Evolutionary conservation across 2,797 vertebrate species (phyloP).

Genomic region (Enteromius paludinosus): DNA sequence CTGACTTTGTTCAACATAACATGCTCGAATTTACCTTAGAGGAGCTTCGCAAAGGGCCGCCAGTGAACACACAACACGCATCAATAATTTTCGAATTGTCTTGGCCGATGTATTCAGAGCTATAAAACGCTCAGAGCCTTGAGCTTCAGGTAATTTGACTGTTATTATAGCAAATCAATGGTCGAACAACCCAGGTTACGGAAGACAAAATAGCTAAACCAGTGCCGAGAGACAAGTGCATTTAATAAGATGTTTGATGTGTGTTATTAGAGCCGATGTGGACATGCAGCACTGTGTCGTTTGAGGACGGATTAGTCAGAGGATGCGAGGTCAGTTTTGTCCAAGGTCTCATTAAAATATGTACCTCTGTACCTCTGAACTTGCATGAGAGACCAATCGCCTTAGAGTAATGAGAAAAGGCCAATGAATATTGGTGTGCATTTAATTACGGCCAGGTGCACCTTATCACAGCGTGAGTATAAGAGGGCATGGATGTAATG

Average conservation of each 20-base stretch:
- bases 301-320: slow-evolving; percentile 25
- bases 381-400: too few species aligned
- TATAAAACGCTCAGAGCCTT: slow-evolving; percentile 12
- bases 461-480: too few species aligned
- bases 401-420: too few species aligned
- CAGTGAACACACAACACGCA: neutral
- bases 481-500: too few species aligned
- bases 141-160: slow-evolving; percentile 37
- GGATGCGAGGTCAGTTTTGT: neutral
- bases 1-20: slow-evolving; percentile 15
- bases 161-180: slow-evolving; percentile 47
- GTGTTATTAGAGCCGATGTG: neutral
- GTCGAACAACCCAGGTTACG: slow-evolving; percentile 4
- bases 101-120: slow-evolving; percentile 15
- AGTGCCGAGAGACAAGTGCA: slow-evolving; percentile 31
- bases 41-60: neutral
- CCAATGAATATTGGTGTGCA: too few species aligned
- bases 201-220: slow-evolving; percentile 30
- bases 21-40: slow-evolving; percentile 6
- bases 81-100: slow-evolving; percentile 37
- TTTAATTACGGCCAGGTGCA: too few species aligned
- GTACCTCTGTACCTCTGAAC: too few species aligned
- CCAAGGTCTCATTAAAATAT: too few species aligned
- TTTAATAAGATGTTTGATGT: slow-evolving; percentile 39
- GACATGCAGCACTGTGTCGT: neutral